Evolutionary conservation across 2,888 invertebrate species (phyloP).

Genomic region (Tryphoninae sp.): DNA sequence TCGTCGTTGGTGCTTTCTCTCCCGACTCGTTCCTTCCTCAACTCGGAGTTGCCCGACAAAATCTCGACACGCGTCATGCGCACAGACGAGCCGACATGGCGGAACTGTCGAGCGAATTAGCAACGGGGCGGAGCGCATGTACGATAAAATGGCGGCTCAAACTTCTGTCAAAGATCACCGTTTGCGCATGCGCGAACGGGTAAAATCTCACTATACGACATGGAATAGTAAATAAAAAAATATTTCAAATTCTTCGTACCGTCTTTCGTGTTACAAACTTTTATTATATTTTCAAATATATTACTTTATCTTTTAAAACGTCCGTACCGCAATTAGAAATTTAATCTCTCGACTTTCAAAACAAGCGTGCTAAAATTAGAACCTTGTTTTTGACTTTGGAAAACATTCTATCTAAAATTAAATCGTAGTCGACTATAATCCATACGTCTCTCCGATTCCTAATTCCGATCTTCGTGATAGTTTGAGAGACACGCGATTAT

Average conservation of each 20-base stretch:
- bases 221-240: not conserved
- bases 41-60: constrained; percentile 16
- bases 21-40: constrained; percentile 5
- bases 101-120: constrained; percentile 45
- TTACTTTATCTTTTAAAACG: not conserved
- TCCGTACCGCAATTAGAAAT: too few species aligned
- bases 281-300: not conserved
- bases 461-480: not conserved
- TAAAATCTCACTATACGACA: not conserved
- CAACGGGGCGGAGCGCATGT: not conserved
- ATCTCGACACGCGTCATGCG: not conserved
- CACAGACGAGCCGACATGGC: constrained; percentile 21
- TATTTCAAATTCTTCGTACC: not conserved
- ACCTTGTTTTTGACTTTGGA: too few species aligned
- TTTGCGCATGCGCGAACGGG: not conserved
- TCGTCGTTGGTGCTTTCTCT: not conserved
- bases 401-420: too few species aligned
- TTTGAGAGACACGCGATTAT: not conserved
- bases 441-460: not conserved
- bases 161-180: constrained; percentile 41
- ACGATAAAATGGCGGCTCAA: not conserved
- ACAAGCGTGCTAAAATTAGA: too few species aligned
- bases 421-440: not conserved
- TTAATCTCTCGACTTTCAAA: too few species aligned
- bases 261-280: not conserved